Base-by-base conservation (phyloP, 1,140 invertebrate species). In the Antheraea pernyi region DNA sequence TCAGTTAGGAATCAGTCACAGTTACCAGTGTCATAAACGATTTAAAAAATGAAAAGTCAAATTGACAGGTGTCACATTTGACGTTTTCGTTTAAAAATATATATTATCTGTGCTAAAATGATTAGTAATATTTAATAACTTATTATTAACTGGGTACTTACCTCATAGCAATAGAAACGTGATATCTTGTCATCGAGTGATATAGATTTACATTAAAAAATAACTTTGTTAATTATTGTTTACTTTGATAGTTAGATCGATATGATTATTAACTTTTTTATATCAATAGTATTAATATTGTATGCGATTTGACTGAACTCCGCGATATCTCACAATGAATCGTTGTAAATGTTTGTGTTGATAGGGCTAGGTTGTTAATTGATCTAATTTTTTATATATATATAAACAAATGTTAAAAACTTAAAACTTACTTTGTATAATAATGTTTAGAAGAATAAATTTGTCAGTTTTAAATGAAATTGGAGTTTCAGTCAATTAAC, bases 401-500 rank as follows among this genome's bases (percentile, higher is more conserved):
- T 82, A 82, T 88, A 85, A 78, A 80, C 86, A 30, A 86, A 87
- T 90, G 87, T 89, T 85, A 86, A 85, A 84, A 80, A 73, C 79
- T 80, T 75, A 86, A 30, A 85, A 83, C 79, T 86, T 90, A 83
- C 79, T 86, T 90, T 91, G 88, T 91, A 87, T 89, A 86, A 88
- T 80, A 65, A 30, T 87, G 82, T 85, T 88, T 88, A 88, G 81
- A 86, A 83, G 78, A 91, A 91, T 91, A 91, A 91, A 91, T 88
- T 84, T 83, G 76, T 83, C 81, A 86, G 78, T 91, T 90, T 84
- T 78, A 82, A 90, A 86, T 86, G 78, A 83, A 85, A 81, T 85
- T 91, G 89, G 88, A 91, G 89, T 91, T 91, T 91, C 88, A 91
- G 89, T 91, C 89, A 91, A 91, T 91, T 91, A 91, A 91, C 89